Evolutionary conservation across 2,113 vertebrate species (phyloP).

Genomic region (Ceuthmochares aereus): DNA sequence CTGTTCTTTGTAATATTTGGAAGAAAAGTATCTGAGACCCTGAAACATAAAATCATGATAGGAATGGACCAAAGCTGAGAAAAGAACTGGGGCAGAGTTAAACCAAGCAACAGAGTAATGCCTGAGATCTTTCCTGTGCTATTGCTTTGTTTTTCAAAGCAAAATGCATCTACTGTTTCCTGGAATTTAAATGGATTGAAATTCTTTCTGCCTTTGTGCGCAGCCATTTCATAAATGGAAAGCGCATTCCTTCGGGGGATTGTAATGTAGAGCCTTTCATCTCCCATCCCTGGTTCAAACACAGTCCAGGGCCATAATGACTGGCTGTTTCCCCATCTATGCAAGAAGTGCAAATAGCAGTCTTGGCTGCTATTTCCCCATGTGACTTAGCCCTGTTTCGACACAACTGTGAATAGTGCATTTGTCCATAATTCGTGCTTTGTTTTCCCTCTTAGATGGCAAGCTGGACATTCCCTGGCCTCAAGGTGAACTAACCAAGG

Average conservation of each 20-base stretch:
- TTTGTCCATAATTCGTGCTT: neutral
- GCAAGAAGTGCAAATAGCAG: constrained; percentile 25
- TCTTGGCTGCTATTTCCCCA: neutral
- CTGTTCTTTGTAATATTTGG: neutral
- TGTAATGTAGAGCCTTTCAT: constrained; percentile 52
- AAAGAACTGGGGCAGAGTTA: neutral
- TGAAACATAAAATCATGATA: neutral
- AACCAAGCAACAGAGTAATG: neutral
- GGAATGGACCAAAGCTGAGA: neutral
- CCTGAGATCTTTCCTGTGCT: constrained; percentile 5
- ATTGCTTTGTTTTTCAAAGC: constrained; percentile 47
- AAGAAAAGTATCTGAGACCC: neutral
- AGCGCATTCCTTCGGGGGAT: constrained; percentile 28
- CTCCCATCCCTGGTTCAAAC: constrained; percentile 33
- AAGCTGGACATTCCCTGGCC: neutral
- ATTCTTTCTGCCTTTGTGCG: constrained; percentile 45
- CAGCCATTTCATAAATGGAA: constrained; percentile 51
- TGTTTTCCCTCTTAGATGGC: neutral
- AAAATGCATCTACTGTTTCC: constrained; percentile 47
- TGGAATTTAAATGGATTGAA: constrained; percentile 52
- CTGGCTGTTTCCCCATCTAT: neutral
- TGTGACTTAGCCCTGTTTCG: neutral
- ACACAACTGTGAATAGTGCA: neutral
- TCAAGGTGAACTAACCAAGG: neutral
- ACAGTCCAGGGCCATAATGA: neutral